Evolutionary conservation across 1,140 invertebrate species (phyloP).

Genomic region (Pseudomyrmex concolor): DNA sequence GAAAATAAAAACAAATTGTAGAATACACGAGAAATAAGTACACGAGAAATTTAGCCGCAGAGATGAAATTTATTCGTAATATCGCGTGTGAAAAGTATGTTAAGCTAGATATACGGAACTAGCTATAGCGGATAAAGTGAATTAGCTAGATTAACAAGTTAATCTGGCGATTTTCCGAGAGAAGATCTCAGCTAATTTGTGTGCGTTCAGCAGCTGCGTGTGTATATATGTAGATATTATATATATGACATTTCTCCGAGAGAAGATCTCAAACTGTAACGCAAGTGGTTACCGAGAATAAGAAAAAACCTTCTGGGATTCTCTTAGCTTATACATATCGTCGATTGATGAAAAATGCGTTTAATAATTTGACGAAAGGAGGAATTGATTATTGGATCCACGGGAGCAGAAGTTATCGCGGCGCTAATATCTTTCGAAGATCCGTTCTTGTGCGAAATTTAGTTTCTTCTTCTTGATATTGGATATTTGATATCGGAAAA

Average conservation of each 20-base stretch:
- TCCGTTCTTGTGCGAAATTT: conserved; percentile 4
- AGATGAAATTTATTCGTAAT: not conserved
- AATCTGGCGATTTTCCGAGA: conserved; percentile 50
- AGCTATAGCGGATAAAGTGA: conserved; percentile 35
- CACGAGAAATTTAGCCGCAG: no score
- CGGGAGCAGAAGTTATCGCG: not conserved
- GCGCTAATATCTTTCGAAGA: conserved; percentile 3
- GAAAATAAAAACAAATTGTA: not conserved
- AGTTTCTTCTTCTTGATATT: not conserved
- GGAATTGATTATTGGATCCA: conserved; percentile 22
- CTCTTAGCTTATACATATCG: conserved; percentile 40
- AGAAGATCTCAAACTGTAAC: conserved; percentile 28
- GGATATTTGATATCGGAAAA: conserved; percentile 25
- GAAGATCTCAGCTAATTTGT: conserved; percentile 61
- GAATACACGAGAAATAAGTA: no score
- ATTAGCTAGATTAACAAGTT: conserved; percentile 60
- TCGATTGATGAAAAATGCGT: conserved; percentile 40
- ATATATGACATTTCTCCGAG: conserved; percentile 29
- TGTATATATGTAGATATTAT: conserved; percentile 8
- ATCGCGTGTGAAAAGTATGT: not conserved
- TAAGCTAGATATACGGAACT: not conserved
- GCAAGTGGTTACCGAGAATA: conserved; percentile 26
- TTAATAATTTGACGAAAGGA: conserved; percentile 15
- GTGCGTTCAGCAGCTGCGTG: conserved; percentile 24
- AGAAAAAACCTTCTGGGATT: conserved; percentile 33